A percentile compares a stretch with the other conserved stretches of the same genome.
phyloP scores from a whole-genome alignment of 2,113 vertebrate species.

The Thermophis baileyi region DNA sequence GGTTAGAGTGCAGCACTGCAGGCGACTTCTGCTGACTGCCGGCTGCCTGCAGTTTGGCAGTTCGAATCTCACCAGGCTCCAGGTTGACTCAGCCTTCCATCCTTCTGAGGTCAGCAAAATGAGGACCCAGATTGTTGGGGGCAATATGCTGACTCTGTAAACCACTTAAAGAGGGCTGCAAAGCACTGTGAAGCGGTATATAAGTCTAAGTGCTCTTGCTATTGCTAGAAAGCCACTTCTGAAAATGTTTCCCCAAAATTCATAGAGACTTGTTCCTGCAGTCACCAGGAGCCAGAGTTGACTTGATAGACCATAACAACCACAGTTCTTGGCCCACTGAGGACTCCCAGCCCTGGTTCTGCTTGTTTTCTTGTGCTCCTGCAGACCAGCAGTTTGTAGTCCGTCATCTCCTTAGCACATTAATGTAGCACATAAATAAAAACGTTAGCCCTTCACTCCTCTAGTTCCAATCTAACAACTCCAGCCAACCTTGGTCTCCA shows the following conservation, averaged over 20 bases:
- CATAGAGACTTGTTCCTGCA: background rate
- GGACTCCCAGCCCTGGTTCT: background rate
- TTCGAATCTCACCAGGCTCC: no score
- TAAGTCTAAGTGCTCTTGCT: no score
- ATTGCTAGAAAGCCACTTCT: background rate
- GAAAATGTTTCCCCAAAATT: background rate
- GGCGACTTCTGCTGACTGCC: no score
- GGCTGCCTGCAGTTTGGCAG: no score
- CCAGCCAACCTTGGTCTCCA: background rate
- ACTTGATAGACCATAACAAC: background rate
- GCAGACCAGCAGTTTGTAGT: background rate
- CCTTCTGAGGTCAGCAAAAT: no score
- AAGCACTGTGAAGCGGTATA: no score
- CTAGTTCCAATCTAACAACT: background rate
- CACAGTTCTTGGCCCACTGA: background rate
- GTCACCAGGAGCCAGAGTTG: background rate
- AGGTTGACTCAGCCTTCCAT: no score
- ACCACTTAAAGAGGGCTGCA: no score
- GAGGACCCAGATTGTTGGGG: no score
- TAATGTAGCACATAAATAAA: background rate
- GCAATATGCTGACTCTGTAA: no score
- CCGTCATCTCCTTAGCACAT: background rate
- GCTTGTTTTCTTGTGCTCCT: background rate
- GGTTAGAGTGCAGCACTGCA: no score
- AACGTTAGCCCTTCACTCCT: background rate